A percentile compares a stretch with the other conserved stretches of the same genome.
phyloP scores from a whole-genome alignment of 2,113 vertebrate genomes.

The Eulacestoma nigropectus region DNA sequence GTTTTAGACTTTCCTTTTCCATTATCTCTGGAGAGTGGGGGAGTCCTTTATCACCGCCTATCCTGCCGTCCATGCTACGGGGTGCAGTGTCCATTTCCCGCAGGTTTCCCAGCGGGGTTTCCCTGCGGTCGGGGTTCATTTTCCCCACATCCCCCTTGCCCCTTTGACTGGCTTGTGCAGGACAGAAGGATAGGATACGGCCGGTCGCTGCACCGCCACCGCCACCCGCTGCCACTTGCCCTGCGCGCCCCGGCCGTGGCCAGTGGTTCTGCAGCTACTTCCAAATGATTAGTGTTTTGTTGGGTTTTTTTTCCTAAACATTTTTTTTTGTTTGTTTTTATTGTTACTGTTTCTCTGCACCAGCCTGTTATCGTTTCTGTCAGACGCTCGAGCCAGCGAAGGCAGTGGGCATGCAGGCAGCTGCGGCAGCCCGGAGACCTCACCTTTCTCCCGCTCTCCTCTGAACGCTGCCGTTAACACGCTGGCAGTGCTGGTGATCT shows the following conservation, averaged over 20 bases:
- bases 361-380: neutral
- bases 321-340: neutral
- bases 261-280: neutral
- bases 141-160: accelerated
- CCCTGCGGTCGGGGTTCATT: neutral
- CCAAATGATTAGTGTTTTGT: neutral
- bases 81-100: neutral
- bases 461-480: neutral
- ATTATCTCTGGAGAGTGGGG: neutral
- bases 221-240: neutral
- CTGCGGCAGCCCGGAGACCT: neutral
- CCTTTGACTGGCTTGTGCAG: neutral
- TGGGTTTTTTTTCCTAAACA: accelerated
- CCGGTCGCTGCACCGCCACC: neutral
- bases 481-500: neutral
- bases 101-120: neutral
- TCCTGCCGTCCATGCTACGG: neutral
- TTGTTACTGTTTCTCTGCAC: neutral
- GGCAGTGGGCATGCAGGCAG: neutral
- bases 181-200: neutral
- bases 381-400: neutral
- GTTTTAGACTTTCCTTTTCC: neutral
- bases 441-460: neutral
- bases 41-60: neutral
- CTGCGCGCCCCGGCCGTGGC: neutral